Conservation (phyloP, 1,140 invertebrate species). For the Hyles vespertilio region DNA sequence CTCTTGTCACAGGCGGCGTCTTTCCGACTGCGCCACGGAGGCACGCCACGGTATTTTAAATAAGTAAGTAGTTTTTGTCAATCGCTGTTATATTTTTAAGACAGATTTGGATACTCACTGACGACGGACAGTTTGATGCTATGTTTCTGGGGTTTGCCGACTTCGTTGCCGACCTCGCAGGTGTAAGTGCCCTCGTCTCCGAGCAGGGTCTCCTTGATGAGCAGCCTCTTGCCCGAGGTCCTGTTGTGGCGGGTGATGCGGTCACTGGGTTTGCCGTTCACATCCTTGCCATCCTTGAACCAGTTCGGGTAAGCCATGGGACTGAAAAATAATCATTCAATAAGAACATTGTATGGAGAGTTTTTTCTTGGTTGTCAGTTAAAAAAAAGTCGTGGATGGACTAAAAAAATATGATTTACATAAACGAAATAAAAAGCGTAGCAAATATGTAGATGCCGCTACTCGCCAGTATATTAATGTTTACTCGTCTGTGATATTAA, state of each 20-base stretch:
- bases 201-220: slow-evolving; percentile 42
- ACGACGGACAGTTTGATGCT: slow-evolving; percentile 46
- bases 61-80: too few relatives aligned
- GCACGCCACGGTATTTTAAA: too few relatives aligned
- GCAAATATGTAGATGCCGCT: too few relatives aligned
- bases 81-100: background rate
- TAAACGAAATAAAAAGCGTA: too few relatives aligned
- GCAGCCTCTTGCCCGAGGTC: slow-evolving; percentile 48
- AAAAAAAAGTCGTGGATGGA: too few relatives aligned
- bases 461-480: too few relatives aligned
- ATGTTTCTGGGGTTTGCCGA: slow-evolving; percentile 79
- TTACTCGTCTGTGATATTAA: too few relatives aligned
- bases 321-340: slow-evolving; percentile 23
- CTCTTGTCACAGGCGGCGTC: too few relatives aligned
- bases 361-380: too few relatives aligned
- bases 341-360: background rate
- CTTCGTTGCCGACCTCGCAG: slow-evolving; percentile 91
- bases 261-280: slow-evolving; percentile 35
- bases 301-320: slow-evolving; percentile 50
- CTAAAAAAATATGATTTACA: too few relatives aligned
- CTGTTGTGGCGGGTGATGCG: slow-evolving; percentile 56
- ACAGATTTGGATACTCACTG: slow-evolving; percentile 37
- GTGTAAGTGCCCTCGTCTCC: slow-evolving; percentile 91
- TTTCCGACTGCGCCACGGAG: too few relatives aligned
- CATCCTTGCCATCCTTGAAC: slow-evolving; percentile 48